Evolutionary conservation across 2,113 vertebrate genomes (phyloP).

Genomic region (Axis porcinus): DNA sequence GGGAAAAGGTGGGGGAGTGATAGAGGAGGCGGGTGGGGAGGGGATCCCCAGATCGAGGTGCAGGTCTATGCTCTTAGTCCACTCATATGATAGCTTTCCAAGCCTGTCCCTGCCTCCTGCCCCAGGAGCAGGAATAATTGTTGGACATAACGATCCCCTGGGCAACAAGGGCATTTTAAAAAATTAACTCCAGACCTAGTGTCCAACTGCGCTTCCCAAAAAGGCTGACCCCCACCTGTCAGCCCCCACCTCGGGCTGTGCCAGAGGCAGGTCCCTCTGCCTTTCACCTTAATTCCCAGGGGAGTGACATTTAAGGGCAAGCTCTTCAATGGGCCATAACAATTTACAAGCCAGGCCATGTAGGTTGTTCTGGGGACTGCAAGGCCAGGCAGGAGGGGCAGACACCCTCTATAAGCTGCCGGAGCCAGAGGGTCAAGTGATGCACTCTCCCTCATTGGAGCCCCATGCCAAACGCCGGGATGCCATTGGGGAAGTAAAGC

Average conservation of each 20-base stretch:
- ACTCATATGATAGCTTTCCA: background rate
- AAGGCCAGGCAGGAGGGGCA: background rate
- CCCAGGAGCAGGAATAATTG: background rate
- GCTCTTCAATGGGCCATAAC: conserved; percentile 74
- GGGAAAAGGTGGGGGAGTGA: background rate
- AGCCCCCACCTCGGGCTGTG: background rate
- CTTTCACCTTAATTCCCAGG: conserved; percentile 53
- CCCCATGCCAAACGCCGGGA: conserved; percentile 54
- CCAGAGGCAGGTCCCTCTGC: background rate
- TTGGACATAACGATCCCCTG: background rate
- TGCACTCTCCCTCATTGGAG: conserved; percentile 73
- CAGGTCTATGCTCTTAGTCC: background rate
- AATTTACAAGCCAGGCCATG: conserved; percentile 73
- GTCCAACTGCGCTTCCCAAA: accelerated
- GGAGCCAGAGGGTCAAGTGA: conserved; percentile 71
- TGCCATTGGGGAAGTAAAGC: conserved; percentile 66
- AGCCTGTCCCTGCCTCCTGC: background rate
- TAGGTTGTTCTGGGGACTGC: conserved; percentile 62
- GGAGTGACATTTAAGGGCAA: conserved; percentile 80
- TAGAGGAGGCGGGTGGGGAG: background rate
- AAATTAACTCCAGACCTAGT: background rate
- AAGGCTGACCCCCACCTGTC: background rate
- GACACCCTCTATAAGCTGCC: conserved; percentile 65
- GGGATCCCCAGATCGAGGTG: accelerated
- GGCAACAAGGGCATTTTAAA: background rate